These are phyloP conservation scores for Monodelphis domestica DNA, from an alignment of 2,797 vertebrate genomes.

Conservation along the genomic window DNA sequence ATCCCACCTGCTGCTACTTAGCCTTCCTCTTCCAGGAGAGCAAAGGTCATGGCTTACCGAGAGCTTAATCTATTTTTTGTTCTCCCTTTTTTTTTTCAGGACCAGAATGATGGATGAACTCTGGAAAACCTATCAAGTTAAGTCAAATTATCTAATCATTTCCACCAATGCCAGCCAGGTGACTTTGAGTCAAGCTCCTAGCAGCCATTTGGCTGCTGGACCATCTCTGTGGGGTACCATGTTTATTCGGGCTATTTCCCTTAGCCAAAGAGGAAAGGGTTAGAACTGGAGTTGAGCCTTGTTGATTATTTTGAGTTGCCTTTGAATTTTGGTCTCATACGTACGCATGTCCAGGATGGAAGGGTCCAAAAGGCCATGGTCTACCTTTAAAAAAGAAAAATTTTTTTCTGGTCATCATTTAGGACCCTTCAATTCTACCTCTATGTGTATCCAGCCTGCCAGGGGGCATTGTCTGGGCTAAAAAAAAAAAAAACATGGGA, in stretches of 20 bases:
- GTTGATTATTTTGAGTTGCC: slow-evolving; percentile 4
- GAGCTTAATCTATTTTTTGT: slow-evolving; percentile 36
- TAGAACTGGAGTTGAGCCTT: background rate
- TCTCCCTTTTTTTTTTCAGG: slow-evolving; percentile 12
- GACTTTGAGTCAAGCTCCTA: slow-evolving; percentile 57
- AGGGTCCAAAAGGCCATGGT: background rate
- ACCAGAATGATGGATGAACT: slow-evolving; percentile 39
- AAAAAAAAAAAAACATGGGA: background rate
- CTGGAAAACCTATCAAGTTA: slow-evolving; percentile 74
- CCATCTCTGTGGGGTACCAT: slow-evolving; percentile 39
- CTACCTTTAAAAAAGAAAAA: background rate
- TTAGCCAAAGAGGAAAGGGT: slow-evolving; percentile 28
- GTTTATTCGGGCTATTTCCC: slow-evolving; percentile 57
- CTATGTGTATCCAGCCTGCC: background rate
- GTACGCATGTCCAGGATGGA: background rate
- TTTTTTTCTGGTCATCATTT: background rate
- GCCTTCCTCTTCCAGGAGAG: slow-evolving; percentile 23
- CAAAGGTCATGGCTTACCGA: background rate
- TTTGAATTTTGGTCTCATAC: slow-evolving; percentile 11
- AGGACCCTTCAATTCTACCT: background rate
- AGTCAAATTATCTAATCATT: slow-evolving; percentile 52
- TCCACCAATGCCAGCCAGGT: slow-evolving; percentile 54
- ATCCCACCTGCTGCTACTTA: background rate
- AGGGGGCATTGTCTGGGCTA: background rate
- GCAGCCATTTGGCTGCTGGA: slow-evolving; percentile 37